Evolutionary conservation across 2,888 invertebrate species (phyloP).

Genomic region (Ethmia dodecea): DNA sequence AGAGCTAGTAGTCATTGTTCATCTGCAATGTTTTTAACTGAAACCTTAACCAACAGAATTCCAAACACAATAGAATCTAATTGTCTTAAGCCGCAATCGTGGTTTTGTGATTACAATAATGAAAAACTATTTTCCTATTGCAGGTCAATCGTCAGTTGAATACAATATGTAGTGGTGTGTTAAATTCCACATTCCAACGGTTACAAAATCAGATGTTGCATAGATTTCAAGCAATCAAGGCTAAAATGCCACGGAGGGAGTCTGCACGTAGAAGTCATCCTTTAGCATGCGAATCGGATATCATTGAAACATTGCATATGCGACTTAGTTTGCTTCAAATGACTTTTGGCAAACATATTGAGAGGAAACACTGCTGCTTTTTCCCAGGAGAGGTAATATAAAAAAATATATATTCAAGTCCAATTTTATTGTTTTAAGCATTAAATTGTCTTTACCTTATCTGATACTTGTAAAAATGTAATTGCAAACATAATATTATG

Average conservation of each 20-base stretch:
- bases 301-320: conserved; percentile 95
- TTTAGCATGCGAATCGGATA: conserved; percentile 93
- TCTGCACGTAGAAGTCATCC: conserved; percentile 94
- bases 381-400: conserved; percentile 96
- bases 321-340: conserved; percentile 93
- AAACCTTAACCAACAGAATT: too few relatives aligned
- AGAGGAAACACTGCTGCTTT: conserved; percentile 94
- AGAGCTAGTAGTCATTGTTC: too few relatives aligned
- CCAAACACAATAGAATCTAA: too few relatives aligned
- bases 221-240: conserved; percentile 91
- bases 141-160: conserved; percentile 92
- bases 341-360: conserved; percentile 97
- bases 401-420: too few relatives aligned
- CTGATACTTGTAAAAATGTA: too few relatives aligned
- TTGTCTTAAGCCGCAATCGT: too few relatives aligned
- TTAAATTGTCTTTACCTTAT: too few relatives aligned
- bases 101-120: too few relatives aligned
- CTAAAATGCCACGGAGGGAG: conserved; percentile 94
- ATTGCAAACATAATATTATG: too few relatives aligned
- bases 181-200: conserved; percentile 91
- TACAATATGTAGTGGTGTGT: conserved; percentile 84
- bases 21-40: too few relatives aligned
- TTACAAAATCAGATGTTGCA: conserved; percentile 90
- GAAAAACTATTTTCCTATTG: too few relatives aligned
- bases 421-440: too few relatives aligned